Conservation (phyloP, 1,140 invertebrate genomes). For the Drosophila repleta region DNA sequence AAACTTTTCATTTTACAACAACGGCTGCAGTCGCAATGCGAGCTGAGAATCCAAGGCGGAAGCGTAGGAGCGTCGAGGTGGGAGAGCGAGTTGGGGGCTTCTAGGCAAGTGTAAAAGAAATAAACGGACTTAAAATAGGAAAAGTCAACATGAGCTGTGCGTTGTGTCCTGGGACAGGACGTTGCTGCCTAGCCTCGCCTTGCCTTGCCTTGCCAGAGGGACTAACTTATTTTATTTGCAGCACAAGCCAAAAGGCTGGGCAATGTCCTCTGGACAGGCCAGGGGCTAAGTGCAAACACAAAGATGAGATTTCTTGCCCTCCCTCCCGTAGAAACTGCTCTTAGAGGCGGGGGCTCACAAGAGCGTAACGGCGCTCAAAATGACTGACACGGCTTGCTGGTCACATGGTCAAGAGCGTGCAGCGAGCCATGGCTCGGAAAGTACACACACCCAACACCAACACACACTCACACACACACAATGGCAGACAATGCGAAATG, state of each 20-base stretch:
- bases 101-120: conserved; percentile 75
- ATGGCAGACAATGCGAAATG: conserved; percentile 57
- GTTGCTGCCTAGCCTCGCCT: conserved; percentile 40
- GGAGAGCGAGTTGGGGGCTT: conserved; percentile 1
- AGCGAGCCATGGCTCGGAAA: conserved; percentile 73
- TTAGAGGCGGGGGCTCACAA: conserved; percentile 37
- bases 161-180: conserved; percentile 74
- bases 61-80: neutral
- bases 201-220: conserved; percentile 30
- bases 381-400: conserved; percentile 81
- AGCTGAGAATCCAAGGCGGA: conserved; percentile 21
- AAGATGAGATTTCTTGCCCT: conserved; percentile 73
- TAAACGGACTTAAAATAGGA: conserved; percentile 81
- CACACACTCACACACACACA: conserved; percentile 23
- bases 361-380: conserved; percentile 80
- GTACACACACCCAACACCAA: conserved; percentile 49
- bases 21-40: conserved; percentile 33
- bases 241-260: conserved; percentile 23
- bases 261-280: conserved; percentile 15
- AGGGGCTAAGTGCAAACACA: conserved; percentile 59
- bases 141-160: conserved; percentile 79
- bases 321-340: neutral
- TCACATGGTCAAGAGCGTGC: conserved; percentile 80
- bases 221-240: conserved; percentile 77
- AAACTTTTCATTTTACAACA: conserved; percentile 65